Conservation (phyloP, 2,888 invertebrate genomes). For the Steinernema carpocapsae region DNA sequence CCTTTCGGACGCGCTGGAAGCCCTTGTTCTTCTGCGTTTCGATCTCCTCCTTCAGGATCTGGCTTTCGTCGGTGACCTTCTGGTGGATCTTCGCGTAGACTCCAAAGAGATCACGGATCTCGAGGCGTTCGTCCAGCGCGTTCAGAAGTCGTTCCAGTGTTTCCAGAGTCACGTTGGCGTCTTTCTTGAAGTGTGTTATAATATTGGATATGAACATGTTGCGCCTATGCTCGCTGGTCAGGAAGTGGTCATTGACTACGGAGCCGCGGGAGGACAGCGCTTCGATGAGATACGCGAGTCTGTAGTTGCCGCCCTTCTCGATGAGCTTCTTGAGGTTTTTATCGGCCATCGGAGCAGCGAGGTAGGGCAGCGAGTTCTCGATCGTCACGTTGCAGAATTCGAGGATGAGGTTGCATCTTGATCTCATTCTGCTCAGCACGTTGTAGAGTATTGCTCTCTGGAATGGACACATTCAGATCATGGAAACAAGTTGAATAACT, state of each 20-base stretch:
- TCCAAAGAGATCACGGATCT: constrained; percentile 23
- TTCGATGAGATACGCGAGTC: constrained; percentile 43
- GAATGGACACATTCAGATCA: background rate
- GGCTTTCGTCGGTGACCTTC: constrained; percentile 6
- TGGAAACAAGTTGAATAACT: background rate
- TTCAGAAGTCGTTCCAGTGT: constrained; percentile 48
- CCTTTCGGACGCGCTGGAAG: constrained; percentile 53
- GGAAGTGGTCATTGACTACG: constrained; percentile 45
- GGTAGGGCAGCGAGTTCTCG: constrained; percentile 3
- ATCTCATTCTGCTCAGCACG: background rate
- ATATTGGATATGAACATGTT: constrained; percentile 41
- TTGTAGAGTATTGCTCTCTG: constrained; percentile 1
- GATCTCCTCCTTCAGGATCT: constrained; percentile 16
- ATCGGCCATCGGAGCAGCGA: background rate
- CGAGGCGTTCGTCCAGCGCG: constrained; percentile 43
- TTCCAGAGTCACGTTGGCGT: constrained; percentile 41
- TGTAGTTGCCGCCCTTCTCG: background rate
- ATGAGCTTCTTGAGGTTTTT: background rate
- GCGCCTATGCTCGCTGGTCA: constrained; percentile 36
- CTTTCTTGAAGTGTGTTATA: constrained; percentile 35
- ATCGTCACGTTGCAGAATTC: constrained; percentile 2
- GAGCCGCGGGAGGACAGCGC: constrained; percentile 49
- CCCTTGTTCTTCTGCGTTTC: constrained; percentile 45
- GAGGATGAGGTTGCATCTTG: constrained; percentile 6
- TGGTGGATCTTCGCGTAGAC: background rate